These are phyloP conservation scores for Tetropium fuscum DNA, from an alignment of 2,888 invertebrate genomes.

Conservation along the genomic window DNA sequence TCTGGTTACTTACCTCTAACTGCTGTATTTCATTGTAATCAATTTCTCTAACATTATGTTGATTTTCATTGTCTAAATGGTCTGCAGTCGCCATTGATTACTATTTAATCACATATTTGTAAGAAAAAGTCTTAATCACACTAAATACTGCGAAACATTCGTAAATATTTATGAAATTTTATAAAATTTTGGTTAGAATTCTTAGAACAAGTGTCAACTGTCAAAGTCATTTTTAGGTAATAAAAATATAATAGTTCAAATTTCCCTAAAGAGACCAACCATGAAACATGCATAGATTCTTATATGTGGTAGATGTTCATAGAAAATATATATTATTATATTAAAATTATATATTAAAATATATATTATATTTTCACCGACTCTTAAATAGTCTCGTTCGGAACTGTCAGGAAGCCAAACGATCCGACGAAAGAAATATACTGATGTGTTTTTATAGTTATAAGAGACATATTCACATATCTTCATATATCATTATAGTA, in stretches of 20 bases:
- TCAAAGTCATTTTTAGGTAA: background rate
- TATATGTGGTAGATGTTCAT: too few species aligned
- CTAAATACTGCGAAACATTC: conserved; percentile 29
- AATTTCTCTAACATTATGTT: conserved; percentile 80
- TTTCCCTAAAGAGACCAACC: background rate
- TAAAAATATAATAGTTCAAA: background rate
- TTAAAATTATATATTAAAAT: too few species aligned
- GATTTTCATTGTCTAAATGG: conserved; percentile 58
- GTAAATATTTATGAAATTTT: conserved; percentile 37
- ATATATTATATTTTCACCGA: too few species aligned
- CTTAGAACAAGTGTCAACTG: conserved; percentile 27
- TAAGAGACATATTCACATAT: too few species aligned
- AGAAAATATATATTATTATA: too few species aligned
- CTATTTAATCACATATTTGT: conserved; percentile 50
- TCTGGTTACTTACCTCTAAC: conserved; percentile 77
- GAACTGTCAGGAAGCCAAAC: too few species aligned
- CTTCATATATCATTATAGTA: too few species aligned
- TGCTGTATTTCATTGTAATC: conserved; percentile 81
- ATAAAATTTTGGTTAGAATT: conserved; percentile 36
- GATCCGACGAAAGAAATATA: too few species aligned
- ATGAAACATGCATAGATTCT: background rate
- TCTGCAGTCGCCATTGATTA: conserved; percentile 61
- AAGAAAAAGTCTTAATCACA: conserved; percentile 28
- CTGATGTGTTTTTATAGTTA: too few species aligned
- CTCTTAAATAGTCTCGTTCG: too few species aligned